Evolutionary conservation across 1,140 invertebrate genomes (phyloP).

Genomic region (Panagrolaimus sp.): DNA sequence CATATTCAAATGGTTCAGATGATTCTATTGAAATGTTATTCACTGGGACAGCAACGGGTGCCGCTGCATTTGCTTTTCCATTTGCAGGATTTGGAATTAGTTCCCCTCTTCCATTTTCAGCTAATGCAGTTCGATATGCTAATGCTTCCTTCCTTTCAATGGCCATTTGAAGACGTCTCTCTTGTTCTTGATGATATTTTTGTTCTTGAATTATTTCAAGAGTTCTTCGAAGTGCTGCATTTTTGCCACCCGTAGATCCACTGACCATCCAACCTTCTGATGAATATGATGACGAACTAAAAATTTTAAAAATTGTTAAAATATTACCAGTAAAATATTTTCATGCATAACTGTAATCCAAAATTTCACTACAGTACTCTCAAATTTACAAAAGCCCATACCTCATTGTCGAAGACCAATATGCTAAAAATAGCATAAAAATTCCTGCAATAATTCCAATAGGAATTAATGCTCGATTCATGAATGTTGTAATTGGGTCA

Average conservation of each 20-base stretch:
- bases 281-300: conserved; percentile 5
- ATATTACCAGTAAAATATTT: too few species aligned
- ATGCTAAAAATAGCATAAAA: conserved; percentile 48
- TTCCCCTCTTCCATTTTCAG: neutral
- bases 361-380: too few species aligned
- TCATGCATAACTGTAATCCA: too few species aligned
- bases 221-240: conserved; percentile 38
- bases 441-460: conserved; percentile 32
- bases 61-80: neutral
- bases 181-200: conserved; percentile 32
- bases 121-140: neutral
- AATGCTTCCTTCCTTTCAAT: neutral
- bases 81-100: neutral
- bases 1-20: conserved; percentile 6
- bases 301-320: neutral
- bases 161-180: conserved; percentile 8
- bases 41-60: neutral
- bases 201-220: conserved; percentile 46
- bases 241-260: conserved; percentile 43
- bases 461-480: conserved; percentile 37
- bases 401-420: conserved; percentile 37
- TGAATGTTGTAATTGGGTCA: conserved; percentile 44
- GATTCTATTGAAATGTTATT: conserved; percentile 5
- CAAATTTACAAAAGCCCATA: too few species aligned
- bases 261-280: conserved; percentile 40